Percentiles rank a stretch among this genome's conserved stretches.
Evolutionary conservation across 2,797 vertebrate species (phyloP).

Genomic region (Parauchenoglanis punctatus): DNA sequence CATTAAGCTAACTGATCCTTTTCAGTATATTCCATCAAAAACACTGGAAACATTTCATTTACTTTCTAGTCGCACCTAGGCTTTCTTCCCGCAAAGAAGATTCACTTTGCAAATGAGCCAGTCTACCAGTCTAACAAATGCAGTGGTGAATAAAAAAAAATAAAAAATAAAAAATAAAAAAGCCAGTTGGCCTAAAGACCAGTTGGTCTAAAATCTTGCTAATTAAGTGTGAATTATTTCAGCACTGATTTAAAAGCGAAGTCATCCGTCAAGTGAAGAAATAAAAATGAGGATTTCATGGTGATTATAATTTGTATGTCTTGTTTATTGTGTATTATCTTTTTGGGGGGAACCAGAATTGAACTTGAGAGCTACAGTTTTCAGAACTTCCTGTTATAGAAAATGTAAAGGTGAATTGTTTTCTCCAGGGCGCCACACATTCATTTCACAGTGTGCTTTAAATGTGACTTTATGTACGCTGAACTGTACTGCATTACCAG

Average conservation of each 20-base stretch:
- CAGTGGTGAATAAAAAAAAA: neutral
- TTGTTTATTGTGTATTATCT: too few species aligned
- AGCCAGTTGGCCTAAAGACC: neutral
- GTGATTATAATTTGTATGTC: too few species aligned
- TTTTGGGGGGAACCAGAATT: neutral
- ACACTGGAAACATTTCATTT: neutral
- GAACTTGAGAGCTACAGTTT: neutral
- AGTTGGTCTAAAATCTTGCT: neutral
- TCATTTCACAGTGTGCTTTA: neutral
- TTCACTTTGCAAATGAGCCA: neutral
- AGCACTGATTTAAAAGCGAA: neutral
- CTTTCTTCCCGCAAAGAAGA: neutral
- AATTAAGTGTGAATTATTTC: neutral
- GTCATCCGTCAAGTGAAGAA: neutral
- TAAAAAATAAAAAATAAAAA: neutral
- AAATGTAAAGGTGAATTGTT: neutral
- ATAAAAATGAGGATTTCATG: neutral
- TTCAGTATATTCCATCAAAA: neutral
- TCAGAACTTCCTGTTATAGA: neutral
- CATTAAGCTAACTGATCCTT: too few species aligned
- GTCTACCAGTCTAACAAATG: neutral
- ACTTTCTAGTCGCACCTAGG: neutral
- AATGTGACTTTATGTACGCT: too few species aligned
- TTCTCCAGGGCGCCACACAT: neutral
- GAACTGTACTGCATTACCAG: slow-evolving; percentile 75